Conservation (phyloP, 1,140 invertebrate species). For the Oppia nitens region DNA sequence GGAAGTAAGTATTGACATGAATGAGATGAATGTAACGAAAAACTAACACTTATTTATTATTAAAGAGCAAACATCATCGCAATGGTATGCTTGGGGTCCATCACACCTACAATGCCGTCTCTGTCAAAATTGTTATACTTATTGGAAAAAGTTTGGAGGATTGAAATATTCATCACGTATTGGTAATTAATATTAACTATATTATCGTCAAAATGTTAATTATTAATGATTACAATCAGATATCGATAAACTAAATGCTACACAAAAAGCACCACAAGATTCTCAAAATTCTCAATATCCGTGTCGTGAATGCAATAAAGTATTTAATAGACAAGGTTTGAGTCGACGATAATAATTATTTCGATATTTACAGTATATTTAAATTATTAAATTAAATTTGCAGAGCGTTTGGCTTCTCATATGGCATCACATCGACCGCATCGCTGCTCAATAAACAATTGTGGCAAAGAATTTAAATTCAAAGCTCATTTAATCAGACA, state of each 20-base stretch:
- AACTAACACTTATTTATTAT: slow-evolving; percentile 15
- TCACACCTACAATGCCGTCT: slow-evolving; percentile 72
- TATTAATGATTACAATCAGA: not conserved
- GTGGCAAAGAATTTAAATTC: slow-evolving; percentile 83
- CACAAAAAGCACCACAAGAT: slow-evolving; percentile 18
- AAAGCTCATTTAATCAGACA: slow-evolving; percentile 80
- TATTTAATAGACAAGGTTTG: slow-evolving; percentile 27
- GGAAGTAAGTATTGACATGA: slow-evolving; percentile 35
- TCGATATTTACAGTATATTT: not conserved
- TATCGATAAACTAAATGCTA: not conserved
- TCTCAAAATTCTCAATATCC: slow-evolving; percentile 10
- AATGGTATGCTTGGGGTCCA: slow-evolving; percentile 94
- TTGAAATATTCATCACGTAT: slow-evolving; percentile 46
- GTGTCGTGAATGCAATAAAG: slow-evolving; percentile 18
- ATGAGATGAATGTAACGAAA: slow-evolving; percentile 20
- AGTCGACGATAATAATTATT: not conserved
- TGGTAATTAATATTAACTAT: slow-evolving; percentile 25
- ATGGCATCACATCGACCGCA: slow-evolving; percentile 54
- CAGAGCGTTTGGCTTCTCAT: slow-evolving; percentile 30
- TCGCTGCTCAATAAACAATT: slow-evolving; percentile 69
- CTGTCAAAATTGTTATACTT: slow-evolving; percentile 83
- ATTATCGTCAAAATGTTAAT: not conserved
- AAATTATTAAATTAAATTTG: slow-evolving; percentile 18
- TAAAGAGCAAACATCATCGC: slow-evolving; percentile 28
- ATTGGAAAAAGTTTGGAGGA: slow-evolving; percentile 98